These are phyloP conservation scores for Xanthorhoe spadicearia DNA, from an alignment of 2,888 invertebrate genomes.

Conservation along the genomic window DNA sequence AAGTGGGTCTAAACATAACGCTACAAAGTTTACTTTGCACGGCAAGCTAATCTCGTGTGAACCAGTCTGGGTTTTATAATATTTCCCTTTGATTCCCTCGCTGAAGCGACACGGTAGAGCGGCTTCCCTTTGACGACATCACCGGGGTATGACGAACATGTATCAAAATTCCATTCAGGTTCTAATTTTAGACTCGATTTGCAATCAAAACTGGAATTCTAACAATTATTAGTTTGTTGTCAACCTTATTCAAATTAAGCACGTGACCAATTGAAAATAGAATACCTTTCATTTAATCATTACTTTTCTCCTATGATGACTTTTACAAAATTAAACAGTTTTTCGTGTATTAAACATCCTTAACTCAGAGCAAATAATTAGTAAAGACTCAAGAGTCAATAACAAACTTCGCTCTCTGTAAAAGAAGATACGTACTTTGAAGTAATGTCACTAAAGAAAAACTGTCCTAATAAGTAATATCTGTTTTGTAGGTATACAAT, in stretches of 20 bases:
- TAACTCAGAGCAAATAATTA: too few relatives aligned
- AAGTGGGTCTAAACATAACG: not conserved
- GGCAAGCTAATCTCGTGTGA: not conserved
- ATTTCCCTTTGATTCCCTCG: slow-evolving; percentile 28
- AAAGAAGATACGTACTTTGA: too few relatives aligned
- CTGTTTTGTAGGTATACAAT: too few relatives aligned
- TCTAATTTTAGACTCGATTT: slow-evolving; percentile 33
- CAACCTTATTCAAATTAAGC: not conserved
- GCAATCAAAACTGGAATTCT: slow-evolving; percentile 15
- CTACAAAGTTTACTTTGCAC: slow-evolving; percentile 7
- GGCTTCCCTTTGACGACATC: slow-evolving; percentile 42
- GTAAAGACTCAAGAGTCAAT: too few relatives aligned
- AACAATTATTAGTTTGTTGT: slow-evolving; percentile 13
- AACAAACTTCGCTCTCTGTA: too few relatives aligned
- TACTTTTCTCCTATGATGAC: not conserved
- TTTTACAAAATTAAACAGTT: too few relatives aligned
- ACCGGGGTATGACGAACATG: slow-evolving; percentile 34
- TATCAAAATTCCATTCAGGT: slow-evolving; percentile 27
- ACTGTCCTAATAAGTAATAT: too few relatives aligned
- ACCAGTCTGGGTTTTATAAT: not conserved
- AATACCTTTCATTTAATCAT: not conserved
- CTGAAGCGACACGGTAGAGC: slow-evolving; percentile 36
- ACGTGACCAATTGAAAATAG: not conserved
- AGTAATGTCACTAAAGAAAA: too few relatives aligned
- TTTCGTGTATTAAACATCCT: too few relatives aligned